A percentile compares a stretch with the other conserved stretches of the same genome.
Conservation (phyloP, 2,797 vertebrate genomes). For the Meriones psammophilus region DNA sequence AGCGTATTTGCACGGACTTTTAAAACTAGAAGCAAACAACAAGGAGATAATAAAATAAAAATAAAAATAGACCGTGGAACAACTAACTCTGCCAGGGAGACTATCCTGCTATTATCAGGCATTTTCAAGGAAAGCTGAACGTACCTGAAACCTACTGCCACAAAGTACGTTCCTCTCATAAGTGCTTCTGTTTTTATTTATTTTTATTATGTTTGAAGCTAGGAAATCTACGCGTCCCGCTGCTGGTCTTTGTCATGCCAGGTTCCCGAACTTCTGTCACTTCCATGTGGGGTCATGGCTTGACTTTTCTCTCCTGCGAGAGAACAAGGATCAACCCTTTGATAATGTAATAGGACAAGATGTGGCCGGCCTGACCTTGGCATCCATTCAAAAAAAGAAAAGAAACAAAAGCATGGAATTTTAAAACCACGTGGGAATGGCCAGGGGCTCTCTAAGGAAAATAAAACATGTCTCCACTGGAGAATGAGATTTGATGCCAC, state of each 20-base stretch:
- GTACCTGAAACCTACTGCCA: neutral
- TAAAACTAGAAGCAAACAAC: constrained; percentile 41
- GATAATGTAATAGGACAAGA: neutral
- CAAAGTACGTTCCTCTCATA: neutral
- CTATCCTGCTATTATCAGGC: neutral
- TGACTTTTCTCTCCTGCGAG: neutral
- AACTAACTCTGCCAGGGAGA: neutral
- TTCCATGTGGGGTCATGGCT: neutral
- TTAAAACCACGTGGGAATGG: neutral
- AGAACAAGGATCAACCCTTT: no score
- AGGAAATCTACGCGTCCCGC: neutral
- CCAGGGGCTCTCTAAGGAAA: neutral
- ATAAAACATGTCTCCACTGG: neutral
- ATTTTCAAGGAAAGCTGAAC: neutral
- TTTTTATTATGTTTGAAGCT: neutral
- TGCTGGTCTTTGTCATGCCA: neutral
- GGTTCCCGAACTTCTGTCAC: neutral
- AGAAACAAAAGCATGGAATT: neutral
- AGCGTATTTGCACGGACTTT: constrained; percentile 35
- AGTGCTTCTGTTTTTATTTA: neutral
- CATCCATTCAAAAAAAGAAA: neutral
- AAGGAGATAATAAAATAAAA: neutral
- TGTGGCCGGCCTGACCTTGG: neutral
- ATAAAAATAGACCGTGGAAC: neutral
- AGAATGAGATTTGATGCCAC: neutral